phyloP scores from a whole-genome alignment of 1,140 invertebrate genomes.

The Trachymyrmex cornetzi region DNA sequence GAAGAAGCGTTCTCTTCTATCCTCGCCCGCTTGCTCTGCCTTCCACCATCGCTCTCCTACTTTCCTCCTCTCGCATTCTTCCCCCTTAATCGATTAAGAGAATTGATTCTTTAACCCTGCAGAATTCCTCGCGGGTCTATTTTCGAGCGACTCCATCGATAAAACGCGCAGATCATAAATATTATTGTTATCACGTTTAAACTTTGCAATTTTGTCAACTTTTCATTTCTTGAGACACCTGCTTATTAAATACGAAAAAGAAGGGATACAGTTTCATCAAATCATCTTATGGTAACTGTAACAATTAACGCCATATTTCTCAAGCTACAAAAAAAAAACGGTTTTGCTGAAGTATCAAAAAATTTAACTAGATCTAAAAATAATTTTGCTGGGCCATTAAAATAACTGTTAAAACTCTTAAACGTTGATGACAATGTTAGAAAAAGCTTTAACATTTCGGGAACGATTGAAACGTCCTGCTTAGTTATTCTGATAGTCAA shows the following conservation, averaged over 20 bases:
- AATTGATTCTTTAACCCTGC: conserved; percentile 56
- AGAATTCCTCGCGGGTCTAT: background rate
- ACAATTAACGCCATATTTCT: background rate
- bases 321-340: too few species aligned
- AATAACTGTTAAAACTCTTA: too few species aligned
- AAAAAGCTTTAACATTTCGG: too few species aligned
- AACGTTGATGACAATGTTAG: too few species aligned
- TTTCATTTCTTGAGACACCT: background rate
- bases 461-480: too few species aligned
- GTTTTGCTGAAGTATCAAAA: too few species aligned
- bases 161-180: background rate
- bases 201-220: background rate
- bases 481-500: too few species aligned
- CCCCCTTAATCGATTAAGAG: conserved; percentile 51
- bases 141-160: background rate
- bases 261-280: background rate
- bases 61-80: conserved; percentile 44
- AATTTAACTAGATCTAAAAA: too few species aligned
- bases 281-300: background rate
- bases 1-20: conserved; percentile 65
- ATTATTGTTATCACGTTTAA: background rate
- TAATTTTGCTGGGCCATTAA: too few species aligned
- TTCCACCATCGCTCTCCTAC: conserved; percentile 59
- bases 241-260: background rate
- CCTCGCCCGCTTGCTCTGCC: conserved; percentile 67